phyloP scores from a whole-genome alignment of 2,113 vertebrate species.

The Panurus biarmicus region DNA sequence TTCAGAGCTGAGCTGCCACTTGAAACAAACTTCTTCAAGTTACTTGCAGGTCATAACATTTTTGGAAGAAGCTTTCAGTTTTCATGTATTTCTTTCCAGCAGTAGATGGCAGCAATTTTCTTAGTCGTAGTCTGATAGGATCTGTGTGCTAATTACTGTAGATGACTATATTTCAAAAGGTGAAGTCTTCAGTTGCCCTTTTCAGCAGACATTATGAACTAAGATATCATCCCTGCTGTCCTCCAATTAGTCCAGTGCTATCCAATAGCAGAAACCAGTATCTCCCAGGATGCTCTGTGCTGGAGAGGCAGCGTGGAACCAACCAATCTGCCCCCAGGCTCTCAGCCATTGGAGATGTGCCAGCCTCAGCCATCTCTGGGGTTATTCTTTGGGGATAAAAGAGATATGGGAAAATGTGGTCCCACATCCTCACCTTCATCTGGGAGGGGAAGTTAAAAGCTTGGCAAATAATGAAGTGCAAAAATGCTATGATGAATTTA shows the following conservation, averaged over 20 bases:
- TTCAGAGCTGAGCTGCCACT: background rate
- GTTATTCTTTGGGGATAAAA: background rate
- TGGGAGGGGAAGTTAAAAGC: background rate
- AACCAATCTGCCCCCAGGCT: accelerated
- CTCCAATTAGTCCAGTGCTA: background rate
- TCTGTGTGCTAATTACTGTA: background rate
- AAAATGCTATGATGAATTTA: background rate
- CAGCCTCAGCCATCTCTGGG: background rate
- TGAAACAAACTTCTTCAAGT: background rate
- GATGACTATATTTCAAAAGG: background rate
- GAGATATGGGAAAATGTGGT: background rate
- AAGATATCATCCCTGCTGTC: background rate
- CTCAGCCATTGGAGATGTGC: background rate
- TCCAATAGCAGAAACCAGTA: background rate
- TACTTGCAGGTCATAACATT: background rate
- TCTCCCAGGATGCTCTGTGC: background rate
- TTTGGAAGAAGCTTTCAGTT: background rate
- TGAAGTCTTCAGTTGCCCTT: background rate
- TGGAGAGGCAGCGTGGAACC: background rate
- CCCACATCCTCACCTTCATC: background rate
- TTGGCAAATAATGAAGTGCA: background rate
- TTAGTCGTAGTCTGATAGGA: background rate
- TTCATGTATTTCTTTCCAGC: conserved; percentile 36
- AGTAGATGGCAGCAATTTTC: conserved; percentile 69
- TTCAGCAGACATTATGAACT: background rate